Conservation (phyloP, 2,797 vertebrate species). For the Naso thynnoides region DNA sequence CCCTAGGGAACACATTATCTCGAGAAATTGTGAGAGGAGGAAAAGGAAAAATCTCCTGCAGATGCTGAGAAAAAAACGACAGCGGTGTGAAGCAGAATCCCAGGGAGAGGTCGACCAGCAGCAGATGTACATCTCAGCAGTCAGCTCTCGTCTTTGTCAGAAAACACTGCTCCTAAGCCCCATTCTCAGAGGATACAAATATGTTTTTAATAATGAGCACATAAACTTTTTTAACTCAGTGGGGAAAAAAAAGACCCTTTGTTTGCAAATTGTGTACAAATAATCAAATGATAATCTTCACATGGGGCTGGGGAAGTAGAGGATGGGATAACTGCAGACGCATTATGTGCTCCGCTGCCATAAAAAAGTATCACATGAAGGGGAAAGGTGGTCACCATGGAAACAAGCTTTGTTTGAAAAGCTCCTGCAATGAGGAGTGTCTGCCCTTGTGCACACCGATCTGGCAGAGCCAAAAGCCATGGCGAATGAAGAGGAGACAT, state of each 20-base stretch:
- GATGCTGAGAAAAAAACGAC: constrained; percentile 23
- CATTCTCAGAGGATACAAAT: not conserved
- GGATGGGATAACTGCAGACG: constrained; percentile 45
- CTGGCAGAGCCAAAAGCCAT: constrained; percentile 45
- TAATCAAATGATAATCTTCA: not conserved
- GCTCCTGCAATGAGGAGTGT: constrained; percentile 59
- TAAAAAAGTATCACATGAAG: constrained; percentile 43
- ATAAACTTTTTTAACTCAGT: not conserved
- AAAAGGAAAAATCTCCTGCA: constrained; percentile 10
- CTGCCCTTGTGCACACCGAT: constrained; percentile 49
- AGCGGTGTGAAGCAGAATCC: constrained; percentile 39
- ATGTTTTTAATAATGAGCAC: constrained; percentile 13
- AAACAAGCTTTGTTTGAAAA: constrained; percentile 80
- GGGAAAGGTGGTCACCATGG: constrained; percentile 75
- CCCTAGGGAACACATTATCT: constrained; percentile 49
- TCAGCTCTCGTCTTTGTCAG: constrained; percentile 46
- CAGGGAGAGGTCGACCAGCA: constrained; percentile 31
- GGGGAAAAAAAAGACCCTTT: not conserved
- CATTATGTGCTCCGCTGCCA: constrained; percentile 62
- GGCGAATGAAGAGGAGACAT: constrained; percentile 19
- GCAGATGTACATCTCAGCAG: constrained; percentile 50
- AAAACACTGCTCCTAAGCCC: constrained; percentile 3
- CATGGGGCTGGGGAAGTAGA: constrained; percentile 5
- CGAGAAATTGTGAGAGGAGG: constrained; percentile 18
- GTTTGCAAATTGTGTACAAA: not conserved